Conservation (phyloP, 2,113 vertebrate genomes). For the Aramus guarauna region DNA sequence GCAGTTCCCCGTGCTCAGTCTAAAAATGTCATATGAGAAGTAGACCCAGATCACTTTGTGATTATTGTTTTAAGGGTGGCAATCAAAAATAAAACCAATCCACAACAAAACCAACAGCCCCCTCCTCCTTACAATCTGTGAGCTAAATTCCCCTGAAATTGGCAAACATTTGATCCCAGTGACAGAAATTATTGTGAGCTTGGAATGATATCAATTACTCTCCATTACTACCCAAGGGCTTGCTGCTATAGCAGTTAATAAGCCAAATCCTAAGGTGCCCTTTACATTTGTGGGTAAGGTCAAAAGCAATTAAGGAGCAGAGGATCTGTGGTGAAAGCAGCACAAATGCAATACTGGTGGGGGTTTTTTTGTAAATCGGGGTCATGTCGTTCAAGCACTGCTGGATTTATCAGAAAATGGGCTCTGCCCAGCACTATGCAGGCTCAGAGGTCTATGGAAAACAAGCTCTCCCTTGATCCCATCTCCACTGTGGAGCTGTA, state of each 20-base stretch:
- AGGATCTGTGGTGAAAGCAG: background rate
- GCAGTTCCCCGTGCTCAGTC: background rate
- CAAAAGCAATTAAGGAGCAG: conserved; percentile 16
- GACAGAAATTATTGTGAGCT: conserved; percentile 2
- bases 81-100: background rate
- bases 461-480: background rate
- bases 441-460: background rate
- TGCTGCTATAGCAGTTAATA: conserved; percentile 22
- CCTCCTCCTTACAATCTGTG: background rate
- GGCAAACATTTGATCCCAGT: background rate
- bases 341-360: background rate
- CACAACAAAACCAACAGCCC: background rate
- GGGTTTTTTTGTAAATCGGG: background rate
- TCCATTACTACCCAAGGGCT: background rate
- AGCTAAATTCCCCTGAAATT: conserved; percentile 23
- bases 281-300: conserved; percentile 27
- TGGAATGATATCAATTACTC: conserved; percentile 28
- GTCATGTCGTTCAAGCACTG: background rate
- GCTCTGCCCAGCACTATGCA: background rate
- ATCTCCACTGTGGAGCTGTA: background rate
- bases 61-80: background rate
- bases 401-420: background rate
- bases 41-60: background rate
- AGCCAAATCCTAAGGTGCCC: conserved; percentile 18
- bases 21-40: background rate